Percentiles rank a stretch among this genome's conserved stretches.
These are phyloP conservation scores for Aspidiotus rigidus DNA, from an alignment of 2,888 invertebrate genomes.

Conservation along the genomic window DNA sequence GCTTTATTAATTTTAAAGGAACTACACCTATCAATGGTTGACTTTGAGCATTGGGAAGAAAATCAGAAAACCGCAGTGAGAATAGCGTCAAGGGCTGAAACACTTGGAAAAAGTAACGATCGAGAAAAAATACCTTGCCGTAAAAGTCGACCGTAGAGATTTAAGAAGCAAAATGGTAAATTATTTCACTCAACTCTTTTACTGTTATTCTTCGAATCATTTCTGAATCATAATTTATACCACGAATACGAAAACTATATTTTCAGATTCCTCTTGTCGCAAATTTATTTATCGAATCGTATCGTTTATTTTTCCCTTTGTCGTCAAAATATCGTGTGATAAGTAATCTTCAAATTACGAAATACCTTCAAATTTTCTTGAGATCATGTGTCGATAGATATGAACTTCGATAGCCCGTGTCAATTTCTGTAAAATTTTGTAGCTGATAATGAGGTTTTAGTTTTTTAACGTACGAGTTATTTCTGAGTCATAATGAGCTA, in stretches of 20 bases:
- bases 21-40: not conserved
- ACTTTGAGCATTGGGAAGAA: no score
- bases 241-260: not conserved
- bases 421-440: not conserved
- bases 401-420: conserved; percentile 8
- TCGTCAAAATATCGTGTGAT: conserved; percentile 13
- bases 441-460: not conserved
- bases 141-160: not conserved
- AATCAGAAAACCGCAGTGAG: no score
- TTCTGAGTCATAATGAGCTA: no score
- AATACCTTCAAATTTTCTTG: conserved; percentile 39
- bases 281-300: conserved; percentile 14
- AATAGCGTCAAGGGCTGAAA: no score
- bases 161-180: not conserved
- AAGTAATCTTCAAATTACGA: conserved; percentile 37
- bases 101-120: no score
- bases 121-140: not conserved
- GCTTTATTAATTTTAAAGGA: conserved; percentile 14
- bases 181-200: not conserved
- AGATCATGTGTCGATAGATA: conserved; percentile 13
- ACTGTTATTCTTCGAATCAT: conserved; percentile 1
- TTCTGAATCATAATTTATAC: not conserved
- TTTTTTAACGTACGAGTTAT: not conserved
- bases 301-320: conserved; percentile 9
- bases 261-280: not conserved